Conservation (phyloP, 2,797 vertebrate genomes). For the Anas georgica region DNA sequence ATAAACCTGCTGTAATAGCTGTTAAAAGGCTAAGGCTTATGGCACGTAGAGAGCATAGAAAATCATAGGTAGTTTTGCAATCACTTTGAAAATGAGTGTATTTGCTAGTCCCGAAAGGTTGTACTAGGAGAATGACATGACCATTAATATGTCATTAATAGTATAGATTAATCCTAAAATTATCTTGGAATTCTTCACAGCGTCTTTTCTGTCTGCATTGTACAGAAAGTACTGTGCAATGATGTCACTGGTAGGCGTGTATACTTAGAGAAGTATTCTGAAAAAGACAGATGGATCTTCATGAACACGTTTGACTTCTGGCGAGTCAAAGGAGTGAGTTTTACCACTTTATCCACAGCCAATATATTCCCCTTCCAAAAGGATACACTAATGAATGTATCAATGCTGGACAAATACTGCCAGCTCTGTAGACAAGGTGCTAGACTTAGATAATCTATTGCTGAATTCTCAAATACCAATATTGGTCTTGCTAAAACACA, state of each 20-base stretch:
- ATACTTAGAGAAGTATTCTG: neutral
- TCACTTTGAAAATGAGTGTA: neutral
- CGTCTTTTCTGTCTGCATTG: neutral
- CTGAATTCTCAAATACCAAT: neutral
- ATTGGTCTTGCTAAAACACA: neutral
- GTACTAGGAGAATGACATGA: neutral
- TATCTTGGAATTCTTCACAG: neutral
- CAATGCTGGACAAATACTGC: neutral
- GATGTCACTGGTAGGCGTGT: neutral
- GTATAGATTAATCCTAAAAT: neutral
- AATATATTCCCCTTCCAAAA: neutral
- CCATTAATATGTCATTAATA: neutral
- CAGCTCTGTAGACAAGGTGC: neutral
- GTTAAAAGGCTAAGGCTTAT: neutral
- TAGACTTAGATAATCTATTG: neutral
- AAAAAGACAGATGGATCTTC: neutral
- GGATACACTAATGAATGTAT: neutral
- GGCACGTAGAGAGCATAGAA: neutral
- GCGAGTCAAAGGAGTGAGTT: neutral
- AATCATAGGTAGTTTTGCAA: neutral
- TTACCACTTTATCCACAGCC: neutral
- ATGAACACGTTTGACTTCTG: neutral
- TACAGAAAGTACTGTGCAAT: neutral
- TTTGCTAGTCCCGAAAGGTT: neutral
- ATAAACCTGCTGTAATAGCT: neutral